Conservation (phyloP, 2,113 vertebrate genomes). For the Barnardius zonarius region DNA sequence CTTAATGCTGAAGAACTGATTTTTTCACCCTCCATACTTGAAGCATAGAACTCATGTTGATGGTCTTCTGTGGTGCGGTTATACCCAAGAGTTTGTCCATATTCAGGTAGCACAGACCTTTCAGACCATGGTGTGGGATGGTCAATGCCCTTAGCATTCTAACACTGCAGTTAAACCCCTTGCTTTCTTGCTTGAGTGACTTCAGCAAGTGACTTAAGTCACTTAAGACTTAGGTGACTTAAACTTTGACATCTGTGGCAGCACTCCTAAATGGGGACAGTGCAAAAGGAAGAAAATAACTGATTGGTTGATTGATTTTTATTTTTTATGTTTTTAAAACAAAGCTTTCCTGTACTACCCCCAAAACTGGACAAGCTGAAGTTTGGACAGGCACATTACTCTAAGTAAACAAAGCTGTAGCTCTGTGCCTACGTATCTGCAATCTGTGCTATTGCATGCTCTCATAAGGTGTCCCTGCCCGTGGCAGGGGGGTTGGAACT, state of each 20-base stretch:
- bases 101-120: not conserved
- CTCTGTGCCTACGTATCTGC: not conserved
- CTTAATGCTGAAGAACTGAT: not conserved
- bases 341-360: not conserved
- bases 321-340: not conserved
- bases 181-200: not conserved
- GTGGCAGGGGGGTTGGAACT: too few relatives aligned
- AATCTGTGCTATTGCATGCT: not conserved
- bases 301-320: not conserved
- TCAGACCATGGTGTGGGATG: not conserved
- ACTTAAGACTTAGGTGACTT: not conserved
- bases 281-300: not conserved
- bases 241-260: not conserved
- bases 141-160: not conserved
- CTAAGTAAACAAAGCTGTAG: not conserved
- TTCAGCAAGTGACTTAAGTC: not conserved
- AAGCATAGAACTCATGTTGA: not conserved
- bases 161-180: not conserved
- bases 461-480: not conserved
- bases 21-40: accelerated
- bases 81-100: not conserved
- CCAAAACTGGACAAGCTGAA: not conserved
- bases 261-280: not conserved
- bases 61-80: accelerated
- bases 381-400: not conserved